Evolutionary conservation across 2,888 invertebrate species (phyloP).

Genomic region (Psylliodes chrysocephalus): DNA sequence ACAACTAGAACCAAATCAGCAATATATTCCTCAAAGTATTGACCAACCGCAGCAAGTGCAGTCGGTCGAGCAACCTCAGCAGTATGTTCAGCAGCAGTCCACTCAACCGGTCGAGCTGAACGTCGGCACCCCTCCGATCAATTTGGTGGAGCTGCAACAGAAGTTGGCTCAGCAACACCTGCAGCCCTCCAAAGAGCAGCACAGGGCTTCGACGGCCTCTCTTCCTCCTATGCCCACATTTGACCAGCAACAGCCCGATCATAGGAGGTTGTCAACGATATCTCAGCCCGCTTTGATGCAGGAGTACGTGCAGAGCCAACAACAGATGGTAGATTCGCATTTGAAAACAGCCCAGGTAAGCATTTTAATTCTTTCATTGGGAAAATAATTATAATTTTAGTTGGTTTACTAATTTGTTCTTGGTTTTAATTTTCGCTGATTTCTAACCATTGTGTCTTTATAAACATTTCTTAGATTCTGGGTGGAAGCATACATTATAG

Average conservation of each 20-base stretch:
- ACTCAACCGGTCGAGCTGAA: slow-evolving; percentile 37
- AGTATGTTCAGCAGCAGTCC: slow-evolving; percentile 60
- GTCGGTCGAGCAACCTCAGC: slow-evolving; percentile 52
- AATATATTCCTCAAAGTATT: slow-evolving; percentile 36
- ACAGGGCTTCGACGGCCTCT: slow-evolving; percentile 55
- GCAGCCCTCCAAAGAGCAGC: slow-evolving; percentile 43
- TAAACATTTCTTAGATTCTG: too few relatives aligned
- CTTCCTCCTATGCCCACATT: slow-evolving; percentile 58
- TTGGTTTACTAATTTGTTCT: too few relatives aligned
- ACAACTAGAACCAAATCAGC: slow-evolving; percentile 64
- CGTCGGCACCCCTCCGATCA: slow-evolving; percentile 54
- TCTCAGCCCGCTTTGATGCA: slow-evolving; percentile 57
- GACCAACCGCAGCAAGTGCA: slow-evolving; percentile 39
- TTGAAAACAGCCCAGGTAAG: slow-evolving; percentile 37
- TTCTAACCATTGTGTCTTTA: too few relatives aligned
- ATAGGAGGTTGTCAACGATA: slow-evolving; percentile 57
- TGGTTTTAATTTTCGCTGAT: too few relatives aligned
- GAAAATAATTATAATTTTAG: too few relatives aligned
- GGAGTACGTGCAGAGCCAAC: slow-evolving; percentile 52
- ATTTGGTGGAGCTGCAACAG: slow-evolving; percentile 59
- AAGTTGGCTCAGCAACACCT: slow-evolving; percentile 58
- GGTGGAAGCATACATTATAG: too few relatives aligned
- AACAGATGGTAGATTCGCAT: slow-evolving; percentile 48
- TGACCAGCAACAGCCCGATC: slow-evolving; percentile 51
- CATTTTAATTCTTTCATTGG: too few relatives aligned